Base-by-base conservation (phyloP, 1,140 invertebrate species). In the Andrena cerasifolii region DNA sequence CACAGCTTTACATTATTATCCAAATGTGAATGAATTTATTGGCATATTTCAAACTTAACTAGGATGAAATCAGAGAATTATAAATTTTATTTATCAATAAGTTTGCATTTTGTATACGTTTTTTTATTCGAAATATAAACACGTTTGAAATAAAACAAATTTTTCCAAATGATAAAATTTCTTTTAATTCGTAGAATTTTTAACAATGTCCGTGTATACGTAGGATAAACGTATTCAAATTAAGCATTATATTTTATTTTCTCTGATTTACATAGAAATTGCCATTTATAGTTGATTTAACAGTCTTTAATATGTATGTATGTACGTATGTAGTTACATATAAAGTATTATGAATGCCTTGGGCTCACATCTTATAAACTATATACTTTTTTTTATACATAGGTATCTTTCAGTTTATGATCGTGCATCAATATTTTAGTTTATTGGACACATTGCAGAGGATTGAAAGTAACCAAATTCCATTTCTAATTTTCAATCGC, bases 1-100 rank as follows among this genome's bases (percentile, higher is more conserved):
- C 24, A 51, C 89, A 45, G 85, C 86, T n/a, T 68, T 54, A 24
- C 16, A 76, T 58, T 90, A 88, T 68, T 90, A 83, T 73, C 77
- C 82, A 14, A 61, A 53, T 24, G n/a, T 90, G 53, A 77, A 67
- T 63, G 43, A 87, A 72, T 87, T 90, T 63, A 63, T 90, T 28
- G 6, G 24, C 51, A 68, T 54, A 36, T 82, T 84, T 68, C 0
- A 51, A 16, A 72, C 5, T 14, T 59, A 47, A 40, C 0, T 49
- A 0, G 26, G 65, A 45, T 51, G 14, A 49, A 31, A 14, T 1
- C 3, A 58, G 62, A 31, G 26, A 14, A 24, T 12, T 12, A n/a
- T 54, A 53, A 26, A 40, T 66, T 49, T 49, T 28, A 21, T 49
- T n/a, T 14, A 14, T 12, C 21, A 45, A 33, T 58, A 33, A 58